A percentile compares a stretch with the other conserved stretches of the same genome.
These are phyloP conservation scores for Percina caprodes DNA, from an alignment of 2,113 vertebrate genomes.

Conservation along the genomic window DNA sequence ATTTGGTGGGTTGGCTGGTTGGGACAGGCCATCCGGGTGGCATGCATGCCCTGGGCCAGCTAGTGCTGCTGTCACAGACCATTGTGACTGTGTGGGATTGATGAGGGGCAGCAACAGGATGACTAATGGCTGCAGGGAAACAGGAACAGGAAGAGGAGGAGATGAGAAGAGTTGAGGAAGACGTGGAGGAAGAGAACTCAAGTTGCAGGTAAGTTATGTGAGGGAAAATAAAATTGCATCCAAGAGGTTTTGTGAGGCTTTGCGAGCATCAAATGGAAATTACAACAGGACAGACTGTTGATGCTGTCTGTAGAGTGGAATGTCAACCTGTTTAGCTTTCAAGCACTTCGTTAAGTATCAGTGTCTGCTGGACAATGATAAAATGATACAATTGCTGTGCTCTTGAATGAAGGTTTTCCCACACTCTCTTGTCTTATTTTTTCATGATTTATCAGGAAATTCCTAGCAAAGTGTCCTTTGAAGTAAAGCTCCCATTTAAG, in stretches of 20 bases:
- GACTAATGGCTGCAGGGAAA: conserved; percentile 54
- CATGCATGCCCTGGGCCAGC: conserved; percentile 65
- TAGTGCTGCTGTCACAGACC: conserved; percentile 71
- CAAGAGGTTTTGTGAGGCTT: not conserved
- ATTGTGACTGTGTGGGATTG: conserved; percentile 82
- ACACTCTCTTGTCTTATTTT: conserved; percentile 15
- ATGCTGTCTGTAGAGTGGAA: not conserved
- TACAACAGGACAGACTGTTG: not conserved
- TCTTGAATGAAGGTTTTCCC: conserved; percentile 3
- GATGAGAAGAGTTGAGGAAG: conserved; percentile 44
- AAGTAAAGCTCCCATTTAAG: conserved; percentile 3
- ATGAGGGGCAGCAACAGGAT: conserved; percentile 82
- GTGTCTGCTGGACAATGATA: conserved; percentile 16
- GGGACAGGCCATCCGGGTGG: conserved; percentile 65
- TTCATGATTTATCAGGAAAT: conserved; percentile 18
- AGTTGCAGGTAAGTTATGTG: conserved; percentile 22
- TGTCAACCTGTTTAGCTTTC: not conserved
- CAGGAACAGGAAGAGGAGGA: conserved; percentile 62
- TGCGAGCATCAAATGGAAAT: not conserved
- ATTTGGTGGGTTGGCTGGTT: conserved; percentile 27
- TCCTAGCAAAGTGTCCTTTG: conserved; percentile 2
- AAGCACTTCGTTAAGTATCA: not conserved
- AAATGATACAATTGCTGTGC: conserved; percentile 16
- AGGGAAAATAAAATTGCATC: not conserved
- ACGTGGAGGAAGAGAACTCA: conserved; percentile 23